Evolutionary conservation across 2,888 invertebrate species (phyloP).

Genomic region (Drepana falcataria): DNA sequence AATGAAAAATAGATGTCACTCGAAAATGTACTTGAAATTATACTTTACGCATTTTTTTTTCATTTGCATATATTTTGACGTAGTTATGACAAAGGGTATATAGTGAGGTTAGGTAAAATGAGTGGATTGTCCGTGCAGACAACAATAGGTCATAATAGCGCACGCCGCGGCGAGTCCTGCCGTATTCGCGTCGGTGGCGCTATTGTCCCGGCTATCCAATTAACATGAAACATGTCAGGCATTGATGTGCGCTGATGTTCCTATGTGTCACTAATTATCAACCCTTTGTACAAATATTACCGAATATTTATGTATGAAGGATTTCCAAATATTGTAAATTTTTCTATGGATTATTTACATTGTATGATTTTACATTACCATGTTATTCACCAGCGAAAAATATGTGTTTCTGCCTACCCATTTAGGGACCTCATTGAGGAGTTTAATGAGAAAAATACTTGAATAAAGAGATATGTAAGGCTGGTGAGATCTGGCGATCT

Average conservation of each 20-base stretch:
- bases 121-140: constrained; percentile 48
- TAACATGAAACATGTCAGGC: constrained; percentile 69
- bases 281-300: constrained; percentile 38
- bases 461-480: too few relatives aligned
- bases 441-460: too few relatives aligned
- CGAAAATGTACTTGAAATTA: not conserved
- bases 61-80: not conserved
- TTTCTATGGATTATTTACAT: too few relatives aligned
- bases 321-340: not conserved
- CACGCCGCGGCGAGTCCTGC: constrained; percentile 33
- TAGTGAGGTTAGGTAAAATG: constrained; percentile 34
- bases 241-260: constrained; percentile 56
- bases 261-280: constrained; percentile 58
- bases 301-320: constrained; percentile 10
- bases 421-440: too few relatives aligned
- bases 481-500: too few relatives aligned
- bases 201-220: constrained; percentile 68
- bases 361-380: too few relatives aligned
- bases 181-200: constrained; percentile 39
- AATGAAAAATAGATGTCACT: not conserved
- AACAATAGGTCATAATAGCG: constrained; percentile 71
- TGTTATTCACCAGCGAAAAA: too few relatives aligned
- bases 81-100: not conserved
- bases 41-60: not conserved
- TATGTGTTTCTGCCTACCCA: too few relatives aligned